A percentile compares a stretch with the other conserved stretches of the same genome.
Conservation (phyloP, 2,888 invertebrate species). For the Pheosia gnoma region DNA sequence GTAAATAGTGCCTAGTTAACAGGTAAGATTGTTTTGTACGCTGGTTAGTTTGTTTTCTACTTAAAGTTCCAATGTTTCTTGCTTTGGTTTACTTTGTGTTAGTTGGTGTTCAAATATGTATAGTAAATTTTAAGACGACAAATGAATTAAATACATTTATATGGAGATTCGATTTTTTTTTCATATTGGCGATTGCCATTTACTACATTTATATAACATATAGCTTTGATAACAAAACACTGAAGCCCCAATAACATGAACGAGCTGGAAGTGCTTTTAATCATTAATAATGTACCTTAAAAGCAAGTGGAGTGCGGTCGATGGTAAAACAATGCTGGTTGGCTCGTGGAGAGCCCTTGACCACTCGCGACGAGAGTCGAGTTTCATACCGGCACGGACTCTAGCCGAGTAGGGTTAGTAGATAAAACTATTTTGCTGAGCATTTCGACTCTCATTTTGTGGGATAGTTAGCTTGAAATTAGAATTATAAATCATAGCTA, state of each 20-base stretch:
- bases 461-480: background rate
- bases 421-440: constrained; percentile 8
- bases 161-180: too few species aligned
- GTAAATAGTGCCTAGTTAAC: constrained; percentile 54
- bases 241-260: background rate
- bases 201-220: too few species aligned
- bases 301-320: constrained; percentile 45
- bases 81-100: constrained; percentile 16
- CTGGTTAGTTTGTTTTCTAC: constrained; percentile 21
- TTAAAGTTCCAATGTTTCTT: constrained; percentile 30
- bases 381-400: constrained; percentile 13
- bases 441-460: background rate
- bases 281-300: constrained; percentile 41
- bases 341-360: constrained; percentile 47
- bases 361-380: constrained; percentile 37
- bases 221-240: background rate
- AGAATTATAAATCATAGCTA: too few species aligned
- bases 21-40: constrained; percentile 41
- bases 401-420: constrained; percentile 20
- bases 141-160: too few species aligned
- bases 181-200: too few species aligned
- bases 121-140: too few species aligned
- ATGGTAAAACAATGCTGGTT: constrained; percentile 58
- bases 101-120: background rate
- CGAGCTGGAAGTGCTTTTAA: constrained; percentile 29